phyloP scores from a whole-genome alignment of 2,797 vertebrate species.

The Gila robusta region DNA sequence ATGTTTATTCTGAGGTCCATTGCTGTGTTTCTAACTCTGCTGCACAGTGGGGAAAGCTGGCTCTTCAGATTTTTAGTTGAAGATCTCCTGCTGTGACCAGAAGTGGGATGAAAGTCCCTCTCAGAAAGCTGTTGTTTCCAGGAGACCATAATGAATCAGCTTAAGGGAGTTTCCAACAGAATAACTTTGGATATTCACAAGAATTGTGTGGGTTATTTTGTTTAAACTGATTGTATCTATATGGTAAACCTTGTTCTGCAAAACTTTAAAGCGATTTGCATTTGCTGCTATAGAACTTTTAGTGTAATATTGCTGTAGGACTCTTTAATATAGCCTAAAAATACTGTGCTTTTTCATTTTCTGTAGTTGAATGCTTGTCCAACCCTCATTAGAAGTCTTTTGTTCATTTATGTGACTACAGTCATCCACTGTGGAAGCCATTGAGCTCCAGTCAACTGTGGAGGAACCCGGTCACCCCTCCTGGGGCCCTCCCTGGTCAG shows the following conservation, averaged over 20 bases:
- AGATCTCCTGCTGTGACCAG: slow-evolving; percentile 31
- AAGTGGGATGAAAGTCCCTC: slow-evolving; percentile 16
- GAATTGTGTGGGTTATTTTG: neutral
- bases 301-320: neutral
- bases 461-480: neutral
- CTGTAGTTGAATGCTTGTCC: neutral
- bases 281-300: neutral
- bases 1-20: slow-evolving; percentile 34
- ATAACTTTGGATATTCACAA: neutral
- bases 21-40: slow-evolving; percentile 3
- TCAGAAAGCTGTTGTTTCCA: slow-evolving; percentile 28
- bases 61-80: neutral
- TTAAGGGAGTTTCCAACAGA: slow-evolving; percentile 10
- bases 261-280: neutral
- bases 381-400: neutral
- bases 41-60: slow-evolving; percentile 10
- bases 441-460: slow-evolving; percentile 24
- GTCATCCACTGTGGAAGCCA: slow-evolving; percentile 24
- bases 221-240: neutral
- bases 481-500: slow-evolving; percentile 13
- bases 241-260: slow-evolving; percentile 10
- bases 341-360: neutral
- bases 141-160: slow-evolving; percentile 27
- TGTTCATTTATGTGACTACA: slow-evolving; percentile 6
- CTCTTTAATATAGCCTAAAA: neutral